Evolutionary conservation across 2,888 invertebrate genomes (phyloP).

Genomic region (Agrotis segetum): DNA sequence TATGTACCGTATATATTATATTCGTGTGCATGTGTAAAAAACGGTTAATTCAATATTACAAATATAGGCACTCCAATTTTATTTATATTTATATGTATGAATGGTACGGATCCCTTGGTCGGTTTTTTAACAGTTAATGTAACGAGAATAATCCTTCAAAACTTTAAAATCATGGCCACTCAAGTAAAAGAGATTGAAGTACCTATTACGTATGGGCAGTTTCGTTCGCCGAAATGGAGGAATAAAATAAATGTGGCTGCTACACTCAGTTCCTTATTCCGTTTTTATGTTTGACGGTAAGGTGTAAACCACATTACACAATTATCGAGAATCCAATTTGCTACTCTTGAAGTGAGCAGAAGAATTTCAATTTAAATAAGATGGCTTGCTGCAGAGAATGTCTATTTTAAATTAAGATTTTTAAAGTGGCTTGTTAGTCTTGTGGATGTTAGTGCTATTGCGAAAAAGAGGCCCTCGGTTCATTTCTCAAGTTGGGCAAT

Average conservation of each 20-base stretch:
- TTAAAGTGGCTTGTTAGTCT: neutral
- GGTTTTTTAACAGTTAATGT: neutral
- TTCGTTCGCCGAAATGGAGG: constrained; percentile 50
- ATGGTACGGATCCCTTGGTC: too few species aligned
- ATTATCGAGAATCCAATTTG: constrained; percentile 37
- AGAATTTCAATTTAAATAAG: constrained; percentile 37
- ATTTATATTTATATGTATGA: too few species aligned
- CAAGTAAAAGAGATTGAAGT: constrained; percentile 27
- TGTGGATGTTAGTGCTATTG: neutral
- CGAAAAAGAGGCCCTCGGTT: neutral
- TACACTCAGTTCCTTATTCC: constrained; percentile 38
- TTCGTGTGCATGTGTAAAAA: too few species aligned
- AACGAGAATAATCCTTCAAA: constrained; percentile 17
- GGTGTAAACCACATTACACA: constrained; percentile 40
- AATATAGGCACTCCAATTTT: too few species aligned
- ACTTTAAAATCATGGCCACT: constrained; percentile 10
- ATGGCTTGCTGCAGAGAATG: neutral
- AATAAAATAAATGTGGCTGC: constrained; percentile 49
- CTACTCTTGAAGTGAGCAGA: constrained; percentile 17
- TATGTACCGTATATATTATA: too few species aligned
- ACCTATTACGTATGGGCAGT: constrained; percentile 38
- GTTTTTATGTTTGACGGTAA: constrained; percentile 52
- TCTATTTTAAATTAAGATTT: neutral
- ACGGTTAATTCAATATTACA: too few species aligned
- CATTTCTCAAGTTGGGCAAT: too few species aligned